Conservation (phyloP, 2,888 invertebrate genomes). For the Anagyrus pseudococci region DNA sequence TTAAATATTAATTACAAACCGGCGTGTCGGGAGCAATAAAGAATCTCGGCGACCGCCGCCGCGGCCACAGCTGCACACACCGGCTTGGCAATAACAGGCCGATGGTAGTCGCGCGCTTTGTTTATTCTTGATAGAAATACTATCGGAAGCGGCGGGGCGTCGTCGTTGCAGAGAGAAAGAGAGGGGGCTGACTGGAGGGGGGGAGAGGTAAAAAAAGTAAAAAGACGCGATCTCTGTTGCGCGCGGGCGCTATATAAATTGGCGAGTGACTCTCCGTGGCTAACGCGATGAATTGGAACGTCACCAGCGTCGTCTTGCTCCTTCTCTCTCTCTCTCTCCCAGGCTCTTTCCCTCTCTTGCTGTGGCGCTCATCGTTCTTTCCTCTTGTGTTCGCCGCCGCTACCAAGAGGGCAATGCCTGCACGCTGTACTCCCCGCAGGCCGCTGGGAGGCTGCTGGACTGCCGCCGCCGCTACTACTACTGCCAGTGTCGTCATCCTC, state of each 20-base stretch:
- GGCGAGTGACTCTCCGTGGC: conserved; percentile 37
- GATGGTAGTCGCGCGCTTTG: conserved; percentile 3
- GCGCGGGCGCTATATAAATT: conserved; percentile 15
- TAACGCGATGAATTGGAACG: conserved; percentile 45
- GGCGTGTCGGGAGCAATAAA: not conserved
- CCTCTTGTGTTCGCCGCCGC: not conserved
- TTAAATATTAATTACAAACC: conserved; percentile 18
- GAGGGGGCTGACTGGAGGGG: too few species aligned
- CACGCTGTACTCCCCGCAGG: too few species aligned
- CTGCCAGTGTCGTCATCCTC: not conserved
- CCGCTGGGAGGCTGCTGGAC: too few species aligned
- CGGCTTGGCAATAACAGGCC: not conserved
- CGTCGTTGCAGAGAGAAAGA: too few species aligned
- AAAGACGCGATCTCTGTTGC: too few species aligned
- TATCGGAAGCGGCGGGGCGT: conserved; percentile 25
- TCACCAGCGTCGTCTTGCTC: conserved; percentile 38
- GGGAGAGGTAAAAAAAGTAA: conserved; percentile 4
- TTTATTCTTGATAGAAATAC: conserved; percentile 20
- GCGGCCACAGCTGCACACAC: too few species aligned
- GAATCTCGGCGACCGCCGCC: too few species aligned
- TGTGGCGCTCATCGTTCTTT: not conserved
- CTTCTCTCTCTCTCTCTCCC: conserved; percentile 25
- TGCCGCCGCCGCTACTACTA: not conserved
- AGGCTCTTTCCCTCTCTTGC: conserved; percentile 2
- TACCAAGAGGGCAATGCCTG: too few species aligned